Conservation (phyloP, 1,140 invertebrate genomes). For the Sinella curviseta region DNA sequence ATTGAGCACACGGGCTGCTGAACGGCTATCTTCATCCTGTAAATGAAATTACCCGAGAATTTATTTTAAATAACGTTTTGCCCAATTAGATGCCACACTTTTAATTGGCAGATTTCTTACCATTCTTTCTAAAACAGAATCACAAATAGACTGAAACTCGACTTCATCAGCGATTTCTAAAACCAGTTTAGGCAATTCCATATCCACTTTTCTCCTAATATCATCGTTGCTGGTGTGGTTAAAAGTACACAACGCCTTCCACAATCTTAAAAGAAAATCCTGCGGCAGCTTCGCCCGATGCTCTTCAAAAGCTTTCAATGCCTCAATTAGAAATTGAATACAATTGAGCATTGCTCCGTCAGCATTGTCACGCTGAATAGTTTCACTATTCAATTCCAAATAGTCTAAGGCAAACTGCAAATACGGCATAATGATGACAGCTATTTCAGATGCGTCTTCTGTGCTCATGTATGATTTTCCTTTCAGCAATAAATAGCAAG, state of each 20-base stretch:
- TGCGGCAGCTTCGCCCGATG: not conserved
- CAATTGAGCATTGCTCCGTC: not conserved
- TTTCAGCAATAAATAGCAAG: conserved; percentile 2
- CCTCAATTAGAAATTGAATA: not conserved
- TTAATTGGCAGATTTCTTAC: conserved; percentile 22
- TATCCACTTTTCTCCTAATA: not conserved
- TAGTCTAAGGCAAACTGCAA: not conserved
- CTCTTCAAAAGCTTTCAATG: not conserved
- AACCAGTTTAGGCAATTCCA: not conserved
- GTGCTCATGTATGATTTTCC: conserved; percentile 3
- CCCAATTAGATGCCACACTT: no score
- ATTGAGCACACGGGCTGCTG: not conserved
- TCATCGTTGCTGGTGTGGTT: no score
- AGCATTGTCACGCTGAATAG: not conserved
- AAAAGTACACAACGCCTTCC: not conserved
- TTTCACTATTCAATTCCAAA: conserved; percentile 1
- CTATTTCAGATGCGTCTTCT: not conserved
- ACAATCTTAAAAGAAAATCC: conserved; percentile 8
- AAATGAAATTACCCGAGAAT: not conserved
- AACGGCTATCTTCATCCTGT: not conserved
- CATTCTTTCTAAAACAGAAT: conserved; percentile 4
- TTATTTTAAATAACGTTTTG: no score
- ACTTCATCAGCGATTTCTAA: not conserved
- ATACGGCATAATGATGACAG: not conserved
- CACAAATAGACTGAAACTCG: conserved; percentile 15